These are phyloP conservation scores for Meriones psammophilus DNA, from an alignment of 2,797 vertebrate genomes.

Conservation along the genomic window DNA sequence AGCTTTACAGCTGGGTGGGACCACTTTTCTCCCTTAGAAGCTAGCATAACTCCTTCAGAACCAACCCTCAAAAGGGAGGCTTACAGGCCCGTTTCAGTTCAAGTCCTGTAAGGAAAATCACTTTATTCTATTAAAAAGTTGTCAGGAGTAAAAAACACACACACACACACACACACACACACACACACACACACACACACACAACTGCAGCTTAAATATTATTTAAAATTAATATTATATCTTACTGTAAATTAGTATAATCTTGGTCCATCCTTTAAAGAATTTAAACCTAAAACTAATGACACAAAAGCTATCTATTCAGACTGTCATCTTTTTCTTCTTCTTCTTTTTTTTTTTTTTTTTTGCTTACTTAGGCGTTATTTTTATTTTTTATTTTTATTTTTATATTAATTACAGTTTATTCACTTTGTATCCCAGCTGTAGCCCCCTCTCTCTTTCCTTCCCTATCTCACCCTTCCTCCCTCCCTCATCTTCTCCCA, in stretches of 20 bases:
- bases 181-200: too few relatives aligned
- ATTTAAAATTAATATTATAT: constrained; percentile 29
- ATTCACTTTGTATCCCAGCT: too few relatives aligned
- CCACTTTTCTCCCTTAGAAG: not conserved
- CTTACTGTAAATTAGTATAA: constrained; percentile 36
- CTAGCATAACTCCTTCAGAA: not conserved
- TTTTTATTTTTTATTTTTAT: too few relatives aligned
- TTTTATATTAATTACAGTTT: too few relatives aligned
- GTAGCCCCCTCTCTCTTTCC: too few relatives aligned
- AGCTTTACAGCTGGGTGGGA: not conserved
- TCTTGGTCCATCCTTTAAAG: constrained; percentile 34
- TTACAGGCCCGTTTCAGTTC: not conserved
- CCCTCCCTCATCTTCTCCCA: too few relatives aligned
- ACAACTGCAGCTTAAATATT: constrained; percentile 3
- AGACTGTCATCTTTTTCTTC: not conserved
- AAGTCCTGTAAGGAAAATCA: not conserved
- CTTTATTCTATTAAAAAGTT: not conserved
- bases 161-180: too few relatives aligned
- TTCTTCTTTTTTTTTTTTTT: too few relatives aligned
- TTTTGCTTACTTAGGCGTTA: too few relatives aligned
- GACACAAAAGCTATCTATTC: constrained; percentile 9
- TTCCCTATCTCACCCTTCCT: too few relatives aligned
- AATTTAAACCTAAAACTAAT: constrained; percentile 41
- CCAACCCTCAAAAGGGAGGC: not conserved
- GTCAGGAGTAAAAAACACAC: not conserved